Conservation (phyloP, 2,888 invertebrate species). For the Microdon myrmicae region DNA sequence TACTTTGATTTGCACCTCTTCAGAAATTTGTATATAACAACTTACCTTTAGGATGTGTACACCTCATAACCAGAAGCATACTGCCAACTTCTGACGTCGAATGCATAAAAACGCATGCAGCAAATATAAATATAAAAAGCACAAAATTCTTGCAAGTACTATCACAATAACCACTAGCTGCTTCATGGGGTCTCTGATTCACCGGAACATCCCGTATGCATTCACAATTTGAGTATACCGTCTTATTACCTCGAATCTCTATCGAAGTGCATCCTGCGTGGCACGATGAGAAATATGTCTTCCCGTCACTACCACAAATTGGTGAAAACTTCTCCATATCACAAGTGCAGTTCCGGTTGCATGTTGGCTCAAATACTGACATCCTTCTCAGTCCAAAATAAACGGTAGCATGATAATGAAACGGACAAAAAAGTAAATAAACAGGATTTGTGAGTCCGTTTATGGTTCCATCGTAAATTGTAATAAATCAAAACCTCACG, state of each 20-base stretch:
- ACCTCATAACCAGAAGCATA: constrained; percentile 88
- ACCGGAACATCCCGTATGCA: constrained; percentile 65
- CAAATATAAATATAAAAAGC: constrained; percentile 84
- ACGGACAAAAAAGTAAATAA: neutral
- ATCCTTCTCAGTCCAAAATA: constrained; percentile 53
- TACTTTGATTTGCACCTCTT: neutral
- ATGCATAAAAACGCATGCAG: constrained; percentile 89
- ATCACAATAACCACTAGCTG: constrained; percentile 83
- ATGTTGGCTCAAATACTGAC: constrained; percentile 68
- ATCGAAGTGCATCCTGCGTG: constrained; percentile 84
- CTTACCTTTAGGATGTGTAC: constrained; percentile 82
- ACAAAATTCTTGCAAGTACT: constrained; percentile 82
- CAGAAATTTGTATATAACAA: neutral
- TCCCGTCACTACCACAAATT: constrained; percentile 84
- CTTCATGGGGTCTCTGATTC: constrained; percentile 60
- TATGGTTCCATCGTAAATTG: neutral
- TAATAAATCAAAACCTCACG: constrained; percentile 60
- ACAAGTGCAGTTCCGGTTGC: constrained; percentile 79
- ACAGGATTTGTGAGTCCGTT: neutral
- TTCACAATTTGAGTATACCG: constrained; percentile 69
- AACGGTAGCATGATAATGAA: neutral
- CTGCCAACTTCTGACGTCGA: constrained; percentile 93
- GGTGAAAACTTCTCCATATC: constrained; percentile 82
- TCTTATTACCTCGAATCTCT: constrained; percentile 71
- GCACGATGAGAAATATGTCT: constrained; percentile 88